Conservation (phyloP, 2,113 vertebrate species). For the Aldabrachelys gigantea region DNA sequence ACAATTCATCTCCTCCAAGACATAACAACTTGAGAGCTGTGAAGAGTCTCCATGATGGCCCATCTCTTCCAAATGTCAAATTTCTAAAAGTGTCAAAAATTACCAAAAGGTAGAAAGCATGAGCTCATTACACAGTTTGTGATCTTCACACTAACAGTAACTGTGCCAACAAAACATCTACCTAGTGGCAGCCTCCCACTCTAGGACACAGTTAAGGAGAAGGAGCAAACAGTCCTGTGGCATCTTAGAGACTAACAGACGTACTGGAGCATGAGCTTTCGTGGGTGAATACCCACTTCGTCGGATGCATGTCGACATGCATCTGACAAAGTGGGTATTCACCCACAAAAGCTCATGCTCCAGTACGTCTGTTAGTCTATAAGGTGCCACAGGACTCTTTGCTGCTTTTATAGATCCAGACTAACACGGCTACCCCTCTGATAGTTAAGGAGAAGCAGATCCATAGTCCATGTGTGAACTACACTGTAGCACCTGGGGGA, state of each 20-base stretch:
- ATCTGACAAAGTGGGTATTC: no score
- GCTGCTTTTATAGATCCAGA: no score
- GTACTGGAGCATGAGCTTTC: no score
- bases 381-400: no score
- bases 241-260: no score
- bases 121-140: neutral
- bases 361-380: no score
- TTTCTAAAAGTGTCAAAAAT: constrained; percentile 79
- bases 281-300: no score
- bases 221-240: neutral
- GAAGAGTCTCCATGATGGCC: constrained; percentile 92
- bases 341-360: no score
- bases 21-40: constrained; percentile 87
- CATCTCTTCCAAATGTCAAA: constrained; percentile 88
- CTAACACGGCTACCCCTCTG: no score
- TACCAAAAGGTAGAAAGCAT: neutral
- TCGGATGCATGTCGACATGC: no score
- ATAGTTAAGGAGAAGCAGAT: neutral
- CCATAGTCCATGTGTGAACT: neutral
- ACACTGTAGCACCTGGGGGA: neutral
- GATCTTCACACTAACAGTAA: neutral
- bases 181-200: neutral
- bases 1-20: constrained; percentile 85
- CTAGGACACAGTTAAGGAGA: neutral
- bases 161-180: neutral